phyloP scores from a whole-genome alignment of 2,888 invertebrate genomes.

The Chloroclysta siterata region DNA sequence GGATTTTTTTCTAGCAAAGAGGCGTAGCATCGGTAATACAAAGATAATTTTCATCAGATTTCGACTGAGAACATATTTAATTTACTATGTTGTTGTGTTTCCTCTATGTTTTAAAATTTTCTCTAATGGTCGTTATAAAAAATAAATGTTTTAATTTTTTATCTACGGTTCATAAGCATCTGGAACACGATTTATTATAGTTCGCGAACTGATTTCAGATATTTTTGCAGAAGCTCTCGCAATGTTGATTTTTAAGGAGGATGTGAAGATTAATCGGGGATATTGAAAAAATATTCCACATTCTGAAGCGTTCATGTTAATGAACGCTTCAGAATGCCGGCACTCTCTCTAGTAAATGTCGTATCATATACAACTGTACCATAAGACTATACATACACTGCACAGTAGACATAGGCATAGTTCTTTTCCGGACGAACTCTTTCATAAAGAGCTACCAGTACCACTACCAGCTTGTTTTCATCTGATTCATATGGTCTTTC shows the following conservation, averaged over 20 bases:
- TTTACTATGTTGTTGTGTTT: not conserved
- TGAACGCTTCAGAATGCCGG: constrained; percentile 11
- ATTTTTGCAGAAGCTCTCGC: constrained; percentile 23
- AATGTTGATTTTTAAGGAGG: constrained; percentile 25
- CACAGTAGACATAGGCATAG: no score
- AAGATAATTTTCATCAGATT: not conserved
- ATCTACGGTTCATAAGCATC: constrained; percentile 29
- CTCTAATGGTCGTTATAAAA: constrained; percentile 21
- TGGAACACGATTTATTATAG: constrained; percentile 25
- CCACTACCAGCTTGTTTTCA: not conserved
- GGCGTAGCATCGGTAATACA: not conserved
- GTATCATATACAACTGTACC: no score
- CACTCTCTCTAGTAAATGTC: not conserved
- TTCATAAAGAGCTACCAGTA: not conserved
- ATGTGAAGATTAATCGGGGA: constrained; percentile 17
- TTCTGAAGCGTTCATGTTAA: constrained; percentile 18
- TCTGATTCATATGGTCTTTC: not conserved
- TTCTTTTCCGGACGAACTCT: not conserved
- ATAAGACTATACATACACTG: no score
- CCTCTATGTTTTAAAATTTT: not conserved
- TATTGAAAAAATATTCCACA: constrained; percentile 30
- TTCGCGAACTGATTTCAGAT: constrained; percentile 23
- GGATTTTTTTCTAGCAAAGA: no score
- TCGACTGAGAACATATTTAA: not conserved
- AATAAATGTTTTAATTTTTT: constrained; percentile 29